Evolutionary conservation across 2,888 invertebrate genomes (phyloP).

Genomic region (Sarcophaga variegata): DNA sequence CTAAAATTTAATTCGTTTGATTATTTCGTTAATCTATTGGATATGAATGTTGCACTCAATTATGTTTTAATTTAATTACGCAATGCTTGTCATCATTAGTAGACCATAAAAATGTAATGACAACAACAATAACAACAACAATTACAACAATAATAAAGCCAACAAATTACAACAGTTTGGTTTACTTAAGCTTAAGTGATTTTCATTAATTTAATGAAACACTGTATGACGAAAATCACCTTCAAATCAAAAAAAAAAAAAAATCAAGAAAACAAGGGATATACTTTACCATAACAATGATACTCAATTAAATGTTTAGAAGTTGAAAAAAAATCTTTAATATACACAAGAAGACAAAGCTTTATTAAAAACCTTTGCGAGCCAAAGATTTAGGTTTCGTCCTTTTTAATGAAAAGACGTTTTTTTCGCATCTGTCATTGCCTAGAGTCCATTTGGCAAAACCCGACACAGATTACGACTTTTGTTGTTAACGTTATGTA

Average conservation of each 20-base stretch:
- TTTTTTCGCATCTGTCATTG: no score
- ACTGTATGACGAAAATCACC: background rate
- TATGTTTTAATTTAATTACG: constrained; percentile 56
- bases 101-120: constrained; percentile 40
- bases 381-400: no score
- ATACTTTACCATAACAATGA: no score
- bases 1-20: constrained; percentile 49
- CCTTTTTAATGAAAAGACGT: no score
- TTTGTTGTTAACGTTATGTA: no score
- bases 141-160: no score
- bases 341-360: no score
- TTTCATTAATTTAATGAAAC: constrained; percentile 33
- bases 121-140: background rate
- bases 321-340: background rate
- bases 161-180: constrained; percentile 15
- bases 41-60: constrained; percentile 16
- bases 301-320: no score
- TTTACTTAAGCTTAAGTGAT: constrained; percentile 47
- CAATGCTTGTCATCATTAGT: constrained; percentile 44
- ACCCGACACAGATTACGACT: no score
- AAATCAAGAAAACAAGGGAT: background rate
- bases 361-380: no score
- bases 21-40: constrained; percentile 46
- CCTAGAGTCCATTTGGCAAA: no score
- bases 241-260: background rate